Evolutionary conservation across 2,797 vertebrate genomes (phyloP).

Genomic region (Arrhamphus sclerolepis): DNA sequence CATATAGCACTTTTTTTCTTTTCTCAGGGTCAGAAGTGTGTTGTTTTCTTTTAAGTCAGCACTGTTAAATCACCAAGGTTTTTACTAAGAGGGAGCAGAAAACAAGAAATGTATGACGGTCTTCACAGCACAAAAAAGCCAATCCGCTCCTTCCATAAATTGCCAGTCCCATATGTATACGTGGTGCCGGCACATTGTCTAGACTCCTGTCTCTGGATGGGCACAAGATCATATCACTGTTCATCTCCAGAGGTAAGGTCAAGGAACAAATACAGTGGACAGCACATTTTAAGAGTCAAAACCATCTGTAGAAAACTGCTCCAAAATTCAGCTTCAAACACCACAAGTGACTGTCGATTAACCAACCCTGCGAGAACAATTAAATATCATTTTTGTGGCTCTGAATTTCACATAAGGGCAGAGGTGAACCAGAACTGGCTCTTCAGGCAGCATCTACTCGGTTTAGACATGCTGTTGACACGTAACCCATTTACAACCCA

Average conservation of each 20-base stretch:
- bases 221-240: slow-evolving; percentile 37
- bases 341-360: slow-evolving; percentile 30
- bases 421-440: not conserved
- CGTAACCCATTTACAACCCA: not conserved
- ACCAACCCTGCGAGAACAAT: slow-evolving; percentile 12
- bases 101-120: slow-evolving; percentile 4
- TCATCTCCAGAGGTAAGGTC: slow-evolving; percentile 39
- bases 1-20: not conserved
- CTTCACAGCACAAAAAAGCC: slow-evolving; percentile 7
- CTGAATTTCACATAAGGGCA: slow-evolving; percentile 5
- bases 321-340: slow-evolving; percentile 27
- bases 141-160: slow-evolving; percentile 28
- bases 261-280: slow-evolving; percentile 16
- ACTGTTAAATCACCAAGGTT: slow-evolving; percentile 25
- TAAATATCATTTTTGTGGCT: slow-evolving; percentile 10
- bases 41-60: not conserved
- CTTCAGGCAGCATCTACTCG: not conserved
- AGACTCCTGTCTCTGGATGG: slow-evolving; percentile 30
- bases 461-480: not conserved
- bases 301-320: slow-evolving; percentile 36
- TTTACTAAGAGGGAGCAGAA: slow-evolving; percentile 15
- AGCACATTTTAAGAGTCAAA: slow-evolving; percentile 14
- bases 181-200: slow-evolving; percentile 17
- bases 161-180: slow-evolving; percentile 9
- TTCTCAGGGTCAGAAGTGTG: slow-evolving; percentile 12